A percentile compares a stretch with the other conserved stretches of the same genome.
Conservation (phyloP, 1,140 invertebrate species). For the Sycophila sp. region DNA sequence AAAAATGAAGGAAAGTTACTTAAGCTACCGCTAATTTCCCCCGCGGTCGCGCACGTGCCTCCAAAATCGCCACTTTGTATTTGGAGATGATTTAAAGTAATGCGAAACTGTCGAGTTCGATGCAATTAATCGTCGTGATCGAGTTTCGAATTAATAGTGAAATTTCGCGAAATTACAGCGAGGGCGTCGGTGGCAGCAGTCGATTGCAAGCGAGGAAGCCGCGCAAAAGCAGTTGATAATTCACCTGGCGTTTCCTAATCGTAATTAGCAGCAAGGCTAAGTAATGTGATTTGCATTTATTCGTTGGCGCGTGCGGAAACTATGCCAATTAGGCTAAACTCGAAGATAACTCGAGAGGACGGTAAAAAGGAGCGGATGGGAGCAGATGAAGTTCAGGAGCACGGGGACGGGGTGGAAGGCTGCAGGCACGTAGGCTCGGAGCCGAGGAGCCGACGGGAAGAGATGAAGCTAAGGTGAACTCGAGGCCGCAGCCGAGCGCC, state of each 20-base stretch:
- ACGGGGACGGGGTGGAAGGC: background rate
- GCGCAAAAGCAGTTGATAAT: constrained; percentile 29
- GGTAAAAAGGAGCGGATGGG: background rate
- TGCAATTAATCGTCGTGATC: constrained; percentile 8
- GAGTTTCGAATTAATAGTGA: constrained; percentile 12
- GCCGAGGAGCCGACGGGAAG: background rate
- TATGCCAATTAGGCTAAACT: constrained; percentile 31
- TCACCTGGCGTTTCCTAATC: constrained; percentile 18
- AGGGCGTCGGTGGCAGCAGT: background rate
- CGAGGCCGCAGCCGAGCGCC: too few species aligned
- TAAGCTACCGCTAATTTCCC: background rate
- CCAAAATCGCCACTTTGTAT: too few species aligned
- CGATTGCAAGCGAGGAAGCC: background rate
- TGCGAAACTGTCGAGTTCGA: constrained; percentile 7
- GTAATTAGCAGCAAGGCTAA: constrained; percentile 25
- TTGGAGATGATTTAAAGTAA: too few species aligned
- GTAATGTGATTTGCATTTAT: constrained; percentile 32
- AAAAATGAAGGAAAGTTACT: background rate
- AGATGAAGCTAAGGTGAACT: too few species aligned
- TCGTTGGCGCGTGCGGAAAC: constrained; percentile 14
- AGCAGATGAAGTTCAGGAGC: background rate
- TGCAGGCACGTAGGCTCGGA: background rate
- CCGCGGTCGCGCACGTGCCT: background rate
- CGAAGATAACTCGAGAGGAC: background rate
- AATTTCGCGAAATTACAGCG: constrained; percentile 9